Conservation (phyloP, 2,888 invertebrate species). For the Gymnocheta viridis region DNA sequence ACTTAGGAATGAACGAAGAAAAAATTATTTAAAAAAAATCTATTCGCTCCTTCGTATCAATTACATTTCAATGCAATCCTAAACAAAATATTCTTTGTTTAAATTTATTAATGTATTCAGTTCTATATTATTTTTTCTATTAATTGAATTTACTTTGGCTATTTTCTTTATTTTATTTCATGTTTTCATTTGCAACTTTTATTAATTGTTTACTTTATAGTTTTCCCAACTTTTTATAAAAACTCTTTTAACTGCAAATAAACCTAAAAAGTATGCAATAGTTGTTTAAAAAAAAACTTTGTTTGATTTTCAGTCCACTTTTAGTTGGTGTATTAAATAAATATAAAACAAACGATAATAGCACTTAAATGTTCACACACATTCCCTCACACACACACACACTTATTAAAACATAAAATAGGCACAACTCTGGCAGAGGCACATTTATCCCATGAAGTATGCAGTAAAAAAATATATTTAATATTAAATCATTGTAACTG, state of each 20-base stretch:
- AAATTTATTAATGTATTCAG: not conserved
- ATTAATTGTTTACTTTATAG: conserved; percentile 19
- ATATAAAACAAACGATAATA: not conserved
- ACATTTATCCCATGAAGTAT: conserved; percentile 18
- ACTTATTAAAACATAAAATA: not conserved
- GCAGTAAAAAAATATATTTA: conserved; percentile 7
- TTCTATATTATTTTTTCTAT: no score
- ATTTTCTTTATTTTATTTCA: not conserved
- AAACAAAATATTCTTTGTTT: no score
- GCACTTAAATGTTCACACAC: not conserved
- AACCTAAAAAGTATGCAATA: conserved; percentile 37
- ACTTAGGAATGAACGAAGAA: no score
- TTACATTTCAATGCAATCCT: no score
- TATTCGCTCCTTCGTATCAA: no score
- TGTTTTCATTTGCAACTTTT: conserved; percentile 13
- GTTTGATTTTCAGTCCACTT: conserved; percentile 13
- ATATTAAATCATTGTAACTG: not conserved
- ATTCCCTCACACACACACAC: not conserved
- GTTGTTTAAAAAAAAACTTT: conserved; percentile 17
- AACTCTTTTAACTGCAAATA: conserved; percentile 29
- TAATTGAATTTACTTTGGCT: not conserved
- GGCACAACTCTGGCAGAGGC: not conserved
- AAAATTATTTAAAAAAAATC: no score
- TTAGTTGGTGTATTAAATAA: not conserved
- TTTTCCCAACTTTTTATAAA: not conserved